Conservation (phyloP, 2,797 vertebrate species). For the Malurus splendens region DNA sequence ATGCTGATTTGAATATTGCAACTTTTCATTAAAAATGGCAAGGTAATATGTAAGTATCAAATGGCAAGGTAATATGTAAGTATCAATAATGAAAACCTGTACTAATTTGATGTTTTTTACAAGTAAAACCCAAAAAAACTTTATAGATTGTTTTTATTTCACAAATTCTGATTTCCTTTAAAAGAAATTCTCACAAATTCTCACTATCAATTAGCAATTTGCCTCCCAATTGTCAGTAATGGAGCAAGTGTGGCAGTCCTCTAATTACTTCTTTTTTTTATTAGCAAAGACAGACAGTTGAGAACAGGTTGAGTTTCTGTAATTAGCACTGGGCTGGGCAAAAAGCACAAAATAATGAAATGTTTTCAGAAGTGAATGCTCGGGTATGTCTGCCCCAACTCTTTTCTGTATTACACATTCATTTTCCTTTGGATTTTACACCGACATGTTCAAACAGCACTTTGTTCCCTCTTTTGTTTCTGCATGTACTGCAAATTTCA, state of each 20-base stretch:
- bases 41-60: background rate
- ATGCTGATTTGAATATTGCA: background rate
- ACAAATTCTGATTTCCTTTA: background rate
- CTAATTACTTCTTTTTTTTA: constrained; percentile 5
- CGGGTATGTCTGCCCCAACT: background rate
- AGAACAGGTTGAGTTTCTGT: background rate
- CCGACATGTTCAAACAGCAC: constrained; percentile 5
- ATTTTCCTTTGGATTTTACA: background rate
- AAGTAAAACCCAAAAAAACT: background rate
- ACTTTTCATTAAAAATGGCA: background rate
- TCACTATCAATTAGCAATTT: constrained; percentile 16
- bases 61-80: background rate
- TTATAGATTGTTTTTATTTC: background rate
- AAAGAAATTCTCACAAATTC: background rate
- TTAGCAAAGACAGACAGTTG: background rate
- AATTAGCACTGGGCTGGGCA: constrained; percentile 9
- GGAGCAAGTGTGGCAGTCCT: background rate
- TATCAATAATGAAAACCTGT: background rate
- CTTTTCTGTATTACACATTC: background rate
- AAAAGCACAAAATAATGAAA: background rate
- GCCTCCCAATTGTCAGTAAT: background rate
- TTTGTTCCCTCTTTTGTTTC: constrained; percentile 58
- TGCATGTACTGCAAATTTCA: background rate
- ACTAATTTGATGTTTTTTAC: background rate
- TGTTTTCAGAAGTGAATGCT: background rate